These are phyloP conservation scores for Carpatolechia fugitivella DNA, from an alignment of 2,888 invertebrate species.

Conservation along the genomic window DNA sequence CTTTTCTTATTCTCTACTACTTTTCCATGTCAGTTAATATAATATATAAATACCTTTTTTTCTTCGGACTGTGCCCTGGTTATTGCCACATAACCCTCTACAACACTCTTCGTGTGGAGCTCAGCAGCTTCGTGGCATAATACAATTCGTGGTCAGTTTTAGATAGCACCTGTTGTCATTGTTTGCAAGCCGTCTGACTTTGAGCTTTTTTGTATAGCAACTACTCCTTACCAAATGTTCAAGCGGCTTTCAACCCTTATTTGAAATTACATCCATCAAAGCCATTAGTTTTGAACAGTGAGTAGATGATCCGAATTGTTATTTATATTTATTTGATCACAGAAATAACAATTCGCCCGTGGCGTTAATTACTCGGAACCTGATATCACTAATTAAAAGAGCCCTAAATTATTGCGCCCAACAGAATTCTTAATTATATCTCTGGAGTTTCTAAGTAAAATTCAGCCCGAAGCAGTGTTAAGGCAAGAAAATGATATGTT, in stretches of 20 bases:
- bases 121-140: too few relatives aligned
- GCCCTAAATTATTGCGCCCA: conserved; percentile 75
- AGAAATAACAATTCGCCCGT: conserved; percentile 63
- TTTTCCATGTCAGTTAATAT: too few relatives aligned
- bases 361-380: conserved; percentile 75
- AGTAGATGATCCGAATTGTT: background rate
- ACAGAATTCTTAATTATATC: conserved; percentile 79
- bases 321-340: conserved; percentile 39
- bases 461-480: conserved; percentile 65
- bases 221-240: background rate
- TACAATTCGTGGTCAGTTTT: too few relatives aligned
- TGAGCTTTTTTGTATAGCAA: too few relatives aligned
- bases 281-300: background rate
- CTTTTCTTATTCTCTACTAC: too few relatives aligned
- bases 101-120: too few relatives aligned
- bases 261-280: background rate
- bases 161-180: too few relatives aligned
- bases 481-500: conserved; percentile 77
- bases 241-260: background rate
- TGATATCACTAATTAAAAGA: conserved; percentile 76
- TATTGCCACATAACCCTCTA: too few relatives aligned
- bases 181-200: too few relatives aligned
- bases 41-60: too few relatives aligned
- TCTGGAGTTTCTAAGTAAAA: conserved; percentile 78
- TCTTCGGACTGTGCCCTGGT: too few relatives aligned